Base-by-base conservation (phyloP, 2,113 vertebrate genomes). In the Potamarius usumacintae region DNA sequence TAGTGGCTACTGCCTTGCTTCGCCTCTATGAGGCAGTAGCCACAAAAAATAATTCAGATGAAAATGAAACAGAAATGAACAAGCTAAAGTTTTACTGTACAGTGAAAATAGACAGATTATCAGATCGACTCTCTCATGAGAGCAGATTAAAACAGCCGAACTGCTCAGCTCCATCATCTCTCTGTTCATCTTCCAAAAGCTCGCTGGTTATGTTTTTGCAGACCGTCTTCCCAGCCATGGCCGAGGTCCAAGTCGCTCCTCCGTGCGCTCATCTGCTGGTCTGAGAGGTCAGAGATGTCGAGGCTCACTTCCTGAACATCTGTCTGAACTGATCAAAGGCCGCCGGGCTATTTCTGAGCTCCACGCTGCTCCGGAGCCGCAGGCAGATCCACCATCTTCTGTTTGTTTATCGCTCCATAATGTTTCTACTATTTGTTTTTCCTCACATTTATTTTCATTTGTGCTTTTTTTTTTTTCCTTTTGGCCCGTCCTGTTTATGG, bases 261-360 rank as follows among this genome's bases (percentile, higher is more conserved):
- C 48, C 20, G 79, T 82, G 34, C 34, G 5, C 89, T 92, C 90
- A 87, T 93, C 89, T 88, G 87, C 85, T 89, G 90, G 93, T 91
- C 89, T 53, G 72, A 88, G 72, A 86, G 90, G 87, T 91, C 89
- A 92, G 91, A 91, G 89, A 62, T 62, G 91, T 90, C 86, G 86
- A 92, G 60, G 17, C 85, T 89, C 71, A 71, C 91, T 94, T 95
- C 94, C 94, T 94, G 92, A 92, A 95, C 95, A 96, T 94, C 94
- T 96, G 95, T 89, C 95, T 89, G 82, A 86, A 53, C 91, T 91
- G 91, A 94, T 94, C 93, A 94, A 91, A 93, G 91, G 92, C 90
- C 84, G 86, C 60, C 30, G 86, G 88, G 90, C 91, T 92, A 94
- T 93, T 94, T 92, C 92, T 89, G 92, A 90, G 90, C 94, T 92